Percentiles rank a stretch among this genome's conserved stretches.
Evolutionary conservation across 2,113 vertebrate genomes (phyloP).

Genomic region (Dendrocopos noguchii): DNA sequence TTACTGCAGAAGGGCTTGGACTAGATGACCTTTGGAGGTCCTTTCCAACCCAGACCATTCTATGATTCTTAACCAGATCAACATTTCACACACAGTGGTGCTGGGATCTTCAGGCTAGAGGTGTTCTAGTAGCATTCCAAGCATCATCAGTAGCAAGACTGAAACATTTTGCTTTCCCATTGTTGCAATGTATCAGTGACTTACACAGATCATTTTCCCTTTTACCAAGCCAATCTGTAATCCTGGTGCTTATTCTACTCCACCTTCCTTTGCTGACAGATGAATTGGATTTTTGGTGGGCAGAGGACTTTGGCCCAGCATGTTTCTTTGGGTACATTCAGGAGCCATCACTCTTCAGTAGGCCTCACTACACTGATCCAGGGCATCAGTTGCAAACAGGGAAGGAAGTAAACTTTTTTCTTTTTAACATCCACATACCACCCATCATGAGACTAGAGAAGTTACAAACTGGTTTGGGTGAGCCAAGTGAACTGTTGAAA

Average conservation of each 20-base stretch:
- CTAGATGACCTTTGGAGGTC: too few relatives aligned
- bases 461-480: not conserved
- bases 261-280: not conserved
- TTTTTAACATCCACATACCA: not conserved
- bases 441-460: not conserved
- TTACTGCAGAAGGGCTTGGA: too few relatives aligned
- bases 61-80: too few relatives aligned
- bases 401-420: not conserved
- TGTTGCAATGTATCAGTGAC: not conserved
- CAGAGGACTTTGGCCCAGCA: not conserved
- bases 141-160: not conserved
- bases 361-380: accelerated
- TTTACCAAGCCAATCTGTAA: not conserved
- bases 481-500: not conserved
- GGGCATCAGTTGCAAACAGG: not conserved
- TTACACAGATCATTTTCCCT: not conserved
- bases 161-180: not conserved
- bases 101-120: not conserved
- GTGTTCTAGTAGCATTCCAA: not conserved
- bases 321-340: not conserved
- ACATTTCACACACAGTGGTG: accelerated
- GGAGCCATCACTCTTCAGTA: not conserved
- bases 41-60: too few relatives aligned
- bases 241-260: not conserved
- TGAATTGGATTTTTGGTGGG: not conserved